These are phyloP conservation scores for Carlito syrichta DNA, from an alignment of 2,113 vertebrate genomes.

Conservation along the genomic window DNA sequence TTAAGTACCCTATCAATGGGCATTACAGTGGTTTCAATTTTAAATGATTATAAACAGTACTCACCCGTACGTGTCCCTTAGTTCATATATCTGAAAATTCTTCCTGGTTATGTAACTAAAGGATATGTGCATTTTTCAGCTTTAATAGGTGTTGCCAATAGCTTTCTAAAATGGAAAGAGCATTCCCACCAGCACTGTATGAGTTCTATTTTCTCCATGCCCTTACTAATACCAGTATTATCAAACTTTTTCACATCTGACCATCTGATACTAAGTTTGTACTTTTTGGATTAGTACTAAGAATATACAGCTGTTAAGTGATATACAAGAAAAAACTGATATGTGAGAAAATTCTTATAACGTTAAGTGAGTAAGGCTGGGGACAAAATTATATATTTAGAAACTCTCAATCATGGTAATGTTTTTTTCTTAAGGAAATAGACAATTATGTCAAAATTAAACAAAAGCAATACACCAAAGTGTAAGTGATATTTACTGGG, in stretches of 20 bases:
- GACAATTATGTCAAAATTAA: conserved; percentile 3
- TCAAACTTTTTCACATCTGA: background rate
- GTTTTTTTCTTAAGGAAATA: background rate
- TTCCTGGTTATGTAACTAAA: background rate
- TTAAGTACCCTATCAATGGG: background rate
- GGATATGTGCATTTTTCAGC: background rate
- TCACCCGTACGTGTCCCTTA: background rate
- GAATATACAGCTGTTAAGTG: background rate
- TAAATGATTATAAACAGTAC: background rate
- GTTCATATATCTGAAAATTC: background rate
- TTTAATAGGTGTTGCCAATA: background rate
- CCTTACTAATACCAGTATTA: background rate
- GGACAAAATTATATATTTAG: background rate
- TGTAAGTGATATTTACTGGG: background rate
- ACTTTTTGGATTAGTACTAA: background rate
- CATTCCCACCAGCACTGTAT: background rate
- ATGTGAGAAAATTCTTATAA: background rate
- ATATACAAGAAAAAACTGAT: background rate
- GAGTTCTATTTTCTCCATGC: background rate
- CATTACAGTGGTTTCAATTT: background rate
- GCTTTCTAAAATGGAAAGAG: background rate
- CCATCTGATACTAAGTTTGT: background rate
- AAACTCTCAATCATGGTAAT: background rate
- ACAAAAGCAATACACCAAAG: too few relatives aligned
- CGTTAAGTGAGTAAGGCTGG: background rate